phyloP scores from a whole-genome alignment of 2,888 invertebrate genomes.

The Polietes domitor region DNA sequence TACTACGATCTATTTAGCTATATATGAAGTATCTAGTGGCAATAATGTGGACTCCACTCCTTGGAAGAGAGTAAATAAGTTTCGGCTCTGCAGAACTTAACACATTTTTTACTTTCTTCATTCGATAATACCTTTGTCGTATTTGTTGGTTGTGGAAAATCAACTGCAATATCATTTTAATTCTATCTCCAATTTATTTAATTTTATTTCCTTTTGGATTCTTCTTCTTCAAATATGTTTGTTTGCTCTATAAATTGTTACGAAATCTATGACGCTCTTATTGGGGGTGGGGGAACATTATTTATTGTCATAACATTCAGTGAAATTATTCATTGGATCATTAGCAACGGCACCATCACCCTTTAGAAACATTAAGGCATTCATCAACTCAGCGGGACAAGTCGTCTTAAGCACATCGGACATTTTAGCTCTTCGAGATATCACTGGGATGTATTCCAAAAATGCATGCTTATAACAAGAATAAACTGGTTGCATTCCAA shows the following conservation, averaged over 20 bases:
- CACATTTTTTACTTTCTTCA: no score
- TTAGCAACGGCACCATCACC: conserved; percentile 47
- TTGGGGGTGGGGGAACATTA: not conserved
- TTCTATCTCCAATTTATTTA: no score
- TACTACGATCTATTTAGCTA: no score
- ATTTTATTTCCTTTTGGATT: no score
- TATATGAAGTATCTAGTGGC: no score
- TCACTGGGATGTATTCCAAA: conserved; percentile 1
- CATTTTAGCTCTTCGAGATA: conserved; percentile 39
- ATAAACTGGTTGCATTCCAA: conserved; percentile 43
- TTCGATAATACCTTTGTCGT: no score
- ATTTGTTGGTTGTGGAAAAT: no score
- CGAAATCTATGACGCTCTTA: not conserved
- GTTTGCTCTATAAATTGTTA: not conserved
- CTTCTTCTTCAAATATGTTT: not conserved
- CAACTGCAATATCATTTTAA: no score
- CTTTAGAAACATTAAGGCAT: conserved; percentile 54
- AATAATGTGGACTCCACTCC: no score
- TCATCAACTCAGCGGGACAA: conserved; percentile 66
- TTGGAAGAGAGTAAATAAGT: no score
- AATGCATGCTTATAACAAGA: conserved; percentile 10
- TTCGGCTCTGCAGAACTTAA: no score
- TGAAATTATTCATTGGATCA: conserved; percentile 36
- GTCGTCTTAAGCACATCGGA: conserved; percentile 58
- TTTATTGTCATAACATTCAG: conserved; percentile 20